These are phyloP conservation scores for Genyomyrus donnyi DNA, from an alignment of 2,113 vertebrate genomes.

Conservation along the genomic window DNA sequence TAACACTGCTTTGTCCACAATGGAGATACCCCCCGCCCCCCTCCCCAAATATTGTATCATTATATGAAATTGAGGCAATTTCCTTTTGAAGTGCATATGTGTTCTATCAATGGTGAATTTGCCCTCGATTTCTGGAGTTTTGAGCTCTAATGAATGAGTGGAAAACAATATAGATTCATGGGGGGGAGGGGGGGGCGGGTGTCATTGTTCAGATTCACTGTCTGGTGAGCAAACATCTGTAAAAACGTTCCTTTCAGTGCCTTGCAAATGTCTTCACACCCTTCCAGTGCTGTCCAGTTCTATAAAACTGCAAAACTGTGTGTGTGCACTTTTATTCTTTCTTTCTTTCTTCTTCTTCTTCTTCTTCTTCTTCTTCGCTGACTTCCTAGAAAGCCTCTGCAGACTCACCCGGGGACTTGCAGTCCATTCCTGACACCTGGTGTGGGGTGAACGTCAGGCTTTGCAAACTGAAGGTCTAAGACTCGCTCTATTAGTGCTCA, in stretches of 20 bases:
- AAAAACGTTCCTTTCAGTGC: background rate
- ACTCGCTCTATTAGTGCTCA: background rate
- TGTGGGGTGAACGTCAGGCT: background rate
- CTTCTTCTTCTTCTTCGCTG: too few relatives aligned
- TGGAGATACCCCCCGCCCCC: background rate
- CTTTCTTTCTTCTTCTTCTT: background rate
- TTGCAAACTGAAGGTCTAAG: background rate
- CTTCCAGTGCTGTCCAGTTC: background rate
- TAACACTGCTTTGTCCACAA: background rate
- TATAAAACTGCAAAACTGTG: background rate
- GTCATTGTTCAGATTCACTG: background rate
- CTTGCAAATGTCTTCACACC: background rate
- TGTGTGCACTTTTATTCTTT: background rate
- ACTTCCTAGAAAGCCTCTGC: background rate
- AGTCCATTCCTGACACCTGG: background rate
- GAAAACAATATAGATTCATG: conserved; percentile 5
- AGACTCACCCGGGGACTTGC: background rate
- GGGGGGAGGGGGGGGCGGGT: background rate
- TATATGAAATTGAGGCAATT: conserved; percentile 11
- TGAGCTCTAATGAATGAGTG: background rate
- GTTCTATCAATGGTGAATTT: background rate
- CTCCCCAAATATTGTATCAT: background rate
- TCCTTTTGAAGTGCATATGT: conserved; percentile 2
- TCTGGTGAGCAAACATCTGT: background rate
- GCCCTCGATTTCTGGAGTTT: background rate